phyloP scores from a whole-genome alignment of 2,888 invertebrate species.

The Silvanus unidentatus region DNA sequence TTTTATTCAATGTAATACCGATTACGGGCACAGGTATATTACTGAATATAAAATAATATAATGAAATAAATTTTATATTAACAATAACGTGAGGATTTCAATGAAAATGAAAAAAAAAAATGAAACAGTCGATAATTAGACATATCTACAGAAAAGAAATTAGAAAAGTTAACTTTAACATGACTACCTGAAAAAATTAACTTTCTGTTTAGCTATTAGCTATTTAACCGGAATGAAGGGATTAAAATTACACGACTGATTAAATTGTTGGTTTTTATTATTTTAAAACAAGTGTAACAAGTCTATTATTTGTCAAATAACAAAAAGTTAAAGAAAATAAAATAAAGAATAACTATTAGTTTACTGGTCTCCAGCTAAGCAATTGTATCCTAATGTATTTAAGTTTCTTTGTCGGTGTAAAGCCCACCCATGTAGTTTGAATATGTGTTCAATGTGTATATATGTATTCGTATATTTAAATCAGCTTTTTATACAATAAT shows the following conservation, averaged over 20 bases:
- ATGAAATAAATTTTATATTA: no score
- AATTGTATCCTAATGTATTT: slow-evolving; percentile 44
- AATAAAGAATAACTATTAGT: slow-evolving; percentile 26
- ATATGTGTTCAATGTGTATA: slow-evolving; percentile 6
- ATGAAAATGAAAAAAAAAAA: no score
- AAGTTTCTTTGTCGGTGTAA: slow-evolving; percentile 39
- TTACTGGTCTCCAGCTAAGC: slow-evolving; percentile 37
- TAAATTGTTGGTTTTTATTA: slow-evolving; percentile 34
- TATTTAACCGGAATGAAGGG: slow-evolving; percentile 21
- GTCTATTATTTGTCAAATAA: slow-evolving; percentile 38
- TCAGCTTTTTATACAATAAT: slow-evolving; percentile 2
- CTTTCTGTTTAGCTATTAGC: slow-evolving; percentile 13
- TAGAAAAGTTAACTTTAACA: not conserved
- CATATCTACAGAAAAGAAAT: no score
- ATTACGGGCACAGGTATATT: no score
- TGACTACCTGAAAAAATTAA: slow-evolving; percentile 29
- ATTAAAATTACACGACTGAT: slow-evolving; percentile 38
- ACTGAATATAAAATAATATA: no score
- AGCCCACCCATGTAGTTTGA: slow-evolving; percentile 37
- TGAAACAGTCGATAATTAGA: no score
- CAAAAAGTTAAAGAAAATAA: slow-evolving; percentile 32
- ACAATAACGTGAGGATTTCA: no score
- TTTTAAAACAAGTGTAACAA: slow-evolving; percentile 40
- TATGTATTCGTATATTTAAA: slow-evolving; percentile 3
- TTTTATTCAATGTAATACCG: no score